Base-by-base conservation (phyloP, 1,140 invertebrate genomes). In the Campoletis sonorensis region DNA sequence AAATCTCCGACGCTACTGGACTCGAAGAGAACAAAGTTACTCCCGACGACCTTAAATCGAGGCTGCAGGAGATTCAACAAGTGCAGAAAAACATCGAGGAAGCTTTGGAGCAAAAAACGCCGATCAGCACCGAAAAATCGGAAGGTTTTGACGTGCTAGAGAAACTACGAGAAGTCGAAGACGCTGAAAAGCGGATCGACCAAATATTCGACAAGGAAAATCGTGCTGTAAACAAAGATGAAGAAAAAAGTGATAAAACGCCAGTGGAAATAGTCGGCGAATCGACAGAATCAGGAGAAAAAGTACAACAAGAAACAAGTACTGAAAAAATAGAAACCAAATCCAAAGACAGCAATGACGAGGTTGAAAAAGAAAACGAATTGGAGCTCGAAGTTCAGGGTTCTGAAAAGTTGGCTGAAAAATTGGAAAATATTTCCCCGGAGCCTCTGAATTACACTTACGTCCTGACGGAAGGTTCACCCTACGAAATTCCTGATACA, bases 401-500 rank as follows among this genome's bases (percentile, higher is more conserved):
- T 30, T 64, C 76, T 30, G 23, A 0, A 40, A 68, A 30, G 40
- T 61, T 64, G 37, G 54, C 73, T 37, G n/a, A 0, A 33, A 68
- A 26, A 51, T 61, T 27, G 27, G 27, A 23, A 54, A 71, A 18
- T 51, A 16, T 26, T 58, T 67, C 58, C 4, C 75, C 51, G 70
- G 58, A 72, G 45, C 1, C 2, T 40, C 68, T 33, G 67, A 84
- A 4, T 67, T 83, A 84, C 54, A 88, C 88, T 0, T 91, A 90
- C n/a, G 81, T 92, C 13, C 85, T 92, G 16, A 89, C 89, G 0
- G 91, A 92, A 85, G 90, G 90, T 67, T 91, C 90, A 7, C 90
- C 91, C 0, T 88, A 87, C 68, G 90, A 91, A 11, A 92, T 92
- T 58, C 91, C 91, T 10, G 90, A 92, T 72, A 85, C 85, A 0